Base-by-base conservation (phyloP, 2,113 vertebrate species). In the Eleginops maclovinus region DNA sequence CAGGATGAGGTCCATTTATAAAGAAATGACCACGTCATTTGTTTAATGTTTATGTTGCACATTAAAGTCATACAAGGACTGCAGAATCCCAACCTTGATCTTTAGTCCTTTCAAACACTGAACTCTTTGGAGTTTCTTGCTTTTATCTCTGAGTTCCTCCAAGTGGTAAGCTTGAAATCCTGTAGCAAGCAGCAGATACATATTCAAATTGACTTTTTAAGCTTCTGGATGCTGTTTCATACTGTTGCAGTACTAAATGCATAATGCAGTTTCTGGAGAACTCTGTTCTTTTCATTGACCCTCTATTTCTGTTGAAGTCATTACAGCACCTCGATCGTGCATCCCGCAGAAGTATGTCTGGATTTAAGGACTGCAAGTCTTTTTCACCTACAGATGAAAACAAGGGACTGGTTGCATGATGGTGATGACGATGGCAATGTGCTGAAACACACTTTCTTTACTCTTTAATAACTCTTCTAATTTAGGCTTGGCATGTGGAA, bases 81-180 rank as follows among this genome's bases (percentile, higher is more conserved):
- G 62, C 40, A 56, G 54, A 71, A 53, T 79, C 22, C 2, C 49
- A 44, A 41, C 10, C 43, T 75, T 66, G 47, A 82, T 78, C 69
- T 74, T 69, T 58, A 56, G 12, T n/a, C 62, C 51, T 11, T 16
- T 41, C 49, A 7, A n/a, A 59, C 74, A 71, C 78, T 70, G 79
- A 71, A 71, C 49, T 75, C 16, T 50, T 64, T 61, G 8, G 9
- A 56, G 17, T 21, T 26, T 50, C n/a, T 43, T 14, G 12, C 46
- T 58, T 77, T 77, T 24, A 59, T 68, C 36, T 81, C 14, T 31
- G 31, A 6, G 15, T n/a, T 5, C 47, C 17, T 47, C 16, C 4
- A 43, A 73, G 55, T 26, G 31, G 14, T 26, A 12, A 53, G 17
- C 69, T 24, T 66, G 53, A 51, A 31, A 58, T 58, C 21, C 16